Conservation (phyloP, 2,113 vertebrate genomes). For the Octodon degus region DNA sequence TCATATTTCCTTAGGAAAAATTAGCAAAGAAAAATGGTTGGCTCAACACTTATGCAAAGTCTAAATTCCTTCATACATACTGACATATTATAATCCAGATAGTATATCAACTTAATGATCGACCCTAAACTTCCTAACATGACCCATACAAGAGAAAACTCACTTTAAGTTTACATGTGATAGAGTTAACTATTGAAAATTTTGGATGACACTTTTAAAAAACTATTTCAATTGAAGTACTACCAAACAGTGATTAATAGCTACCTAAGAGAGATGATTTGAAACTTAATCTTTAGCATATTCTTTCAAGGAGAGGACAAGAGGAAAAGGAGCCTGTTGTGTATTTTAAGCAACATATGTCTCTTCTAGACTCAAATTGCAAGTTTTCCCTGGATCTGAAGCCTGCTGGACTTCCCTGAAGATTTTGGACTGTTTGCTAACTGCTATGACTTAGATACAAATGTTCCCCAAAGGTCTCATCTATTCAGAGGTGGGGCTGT, state of each 20-base stretch:
- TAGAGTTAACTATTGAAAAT: background rate
- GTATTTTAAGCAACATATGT: background rate
- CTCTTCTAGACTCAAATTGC: background rate
- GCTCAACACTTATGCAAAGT: background rate
- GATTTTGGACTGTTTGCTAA: background rate
- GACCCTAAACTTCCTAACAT: background rate
- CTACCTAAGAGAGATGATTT: background rate
- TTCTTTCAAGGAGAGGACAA: background rate
- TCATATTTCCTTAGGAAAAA: background rate
- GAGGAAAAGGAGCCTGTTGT: background rate
- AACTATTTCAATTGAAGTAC: background rate
- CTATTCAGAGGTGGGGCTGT: background rate
- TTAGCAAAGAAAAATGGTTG: background rate
- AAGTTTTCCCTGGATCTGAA: background rate
- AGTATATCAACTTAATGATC: background rate
- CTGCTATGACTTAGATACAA: background rate
- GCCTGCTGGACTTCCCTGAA: background rate
- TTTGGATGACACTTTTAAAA: background rate
- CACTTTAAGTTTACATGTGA: background rate
- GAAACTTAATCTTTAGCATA: background rate
- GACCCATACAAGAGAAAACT: background rate
- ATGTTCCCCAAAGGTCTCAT: background rate
- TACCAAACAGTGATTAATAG: slow-evolving; percentile 6
- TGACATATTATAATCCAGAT: background rate
- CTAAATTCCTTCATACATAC: background rate